Percentiles rank a stretch among this genome's conserved stretches.
Conservation (phyloP, 2,888 invertebrate genomes). For the Phorcus lineatus region DNA sequence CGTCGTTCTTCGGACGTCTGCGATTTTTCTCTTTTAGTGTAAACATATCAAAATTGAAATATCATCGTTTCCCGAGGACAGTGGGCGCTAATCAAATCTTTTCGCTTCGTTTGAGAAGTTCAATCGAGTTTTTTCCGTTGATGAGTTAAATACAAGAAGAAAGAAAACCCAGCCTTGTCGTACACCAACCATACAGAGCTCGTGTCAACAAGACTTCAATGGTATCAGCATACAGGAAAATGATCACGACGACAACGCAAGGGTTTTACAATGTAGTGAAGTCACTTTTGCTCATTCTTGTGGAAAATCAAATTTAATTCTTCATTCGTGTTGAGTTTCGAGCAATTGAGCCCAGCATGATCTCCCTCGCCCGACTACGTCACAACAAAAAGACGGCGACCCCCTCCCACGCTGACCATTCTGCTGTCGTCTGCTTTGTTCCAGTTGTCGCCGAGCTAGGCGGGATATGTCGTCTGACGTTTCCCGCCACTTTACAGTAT, state of each 20-base stretch:
- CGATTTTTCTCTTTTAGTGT: neutral
- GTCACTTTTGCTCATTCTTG: slow-evolving; percentile 11
- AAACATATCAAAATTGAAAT: slow-evolving; percentile 8
- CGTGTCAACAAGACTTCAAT: slow-evolving; percentile 5
- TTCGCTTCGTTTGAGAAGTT: neutral
- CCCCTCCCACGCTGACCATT: neutral
- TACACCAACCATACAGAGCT: neutral
- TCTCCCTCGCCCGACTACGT: neutral
- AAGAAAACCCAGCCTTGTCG: neutral
- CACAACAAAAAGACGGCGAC: neutral
- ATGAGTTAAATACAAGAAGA: neutral
- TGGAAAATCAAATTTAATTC: slow-evolving; percentile 30
- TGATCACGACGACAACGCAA: slow-evolving; percentile 3
- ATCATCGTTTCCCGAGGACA: neutral
- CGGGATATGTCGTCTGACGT: slow-evolving; percentile 2
- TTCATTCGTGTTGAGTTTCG: slow-evolving; percentile 12
- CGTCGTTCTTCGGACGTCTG: neutral
- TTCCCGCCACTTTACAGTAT: slow-evolving; percentile 1
- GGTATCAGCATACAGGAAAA: neutral
- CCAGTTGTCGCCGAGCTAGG: neutral
- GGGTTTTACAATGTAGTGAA: slow-evolving; percentile 7
- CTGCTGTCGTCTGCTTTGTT: slow-evolving; percentile 11
- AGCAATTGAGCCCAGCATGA: neutral
- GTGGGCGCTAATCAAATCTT: neutral
- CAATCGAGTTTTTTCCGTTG: neutral